Conservation (phyloP, 2,888 invertebrate genomes). For the Erebia ligea region DNA sequence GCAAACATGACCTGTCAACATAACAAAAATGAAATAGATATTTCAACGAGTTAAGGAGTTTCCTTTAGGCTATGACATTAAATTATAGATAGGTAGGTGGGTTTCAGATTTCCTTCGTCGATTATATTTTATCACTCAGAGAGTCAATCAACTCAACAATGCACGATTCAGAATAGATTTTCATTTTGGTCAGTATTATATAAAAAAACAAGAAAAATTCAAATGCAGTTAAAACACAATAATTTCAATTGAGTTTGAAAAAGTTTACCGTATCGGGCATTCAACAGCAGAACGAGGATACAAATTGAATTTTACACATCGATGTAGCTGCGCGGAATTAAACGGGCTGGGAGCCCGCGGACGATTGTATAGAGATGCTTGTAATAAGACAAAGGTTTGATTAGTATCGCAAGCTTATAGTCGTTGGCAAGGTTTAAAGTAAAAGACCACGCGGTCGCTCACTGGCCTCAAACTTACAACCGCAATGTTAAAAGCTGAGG, state of each 20-base stretch:
- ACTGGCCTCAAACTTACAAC: too few species aligned
- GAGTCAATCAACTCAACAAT: too few species aligned
- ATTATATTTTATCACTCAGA: too few species aligned
- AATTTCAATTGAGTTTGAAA: conserved; percentile 20
- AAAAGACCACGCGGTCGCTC: too few species aligned
- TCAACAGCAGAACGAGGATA: conserved; percentile 17
- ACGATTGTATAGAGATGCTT: not conserved
- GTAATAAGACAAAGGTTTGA: not conserved
- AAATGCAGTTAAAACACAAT: conserved; percentile 6
- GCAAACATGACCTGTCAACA: too few species aligned
- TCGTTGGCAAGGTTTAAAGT: too few species aligned
- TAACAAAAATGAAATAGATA: too few species aligned
- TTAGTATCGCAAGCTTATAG: not conserved
- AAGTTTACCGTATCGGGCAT: conserved; percentile 21
- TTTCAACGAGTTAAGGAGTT: too few species aligned
- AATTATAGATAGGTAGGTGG: too few species aligned
- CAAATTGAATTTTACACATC: conserved; percentile 39
- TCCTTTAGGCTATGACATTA: too few species aligned
- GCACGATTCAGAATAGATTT: not conserved
- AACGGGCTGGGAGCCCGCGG: conserved; percentile 10
- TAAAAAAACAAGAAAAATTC: not conserved
- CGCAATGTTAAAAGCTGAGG: too few species aligned
- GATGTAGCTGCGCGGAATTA: conserved; percentile 30
- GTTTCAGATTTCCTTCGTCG: too few species aligned
- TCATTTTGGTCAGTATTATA: not conserved